Evolutionary conservation across 1,140 invertebrate genomes (phyloP), one percentile per base, ranked within the genome.

Genomic region (Neodiprion fabricii): DNA sequence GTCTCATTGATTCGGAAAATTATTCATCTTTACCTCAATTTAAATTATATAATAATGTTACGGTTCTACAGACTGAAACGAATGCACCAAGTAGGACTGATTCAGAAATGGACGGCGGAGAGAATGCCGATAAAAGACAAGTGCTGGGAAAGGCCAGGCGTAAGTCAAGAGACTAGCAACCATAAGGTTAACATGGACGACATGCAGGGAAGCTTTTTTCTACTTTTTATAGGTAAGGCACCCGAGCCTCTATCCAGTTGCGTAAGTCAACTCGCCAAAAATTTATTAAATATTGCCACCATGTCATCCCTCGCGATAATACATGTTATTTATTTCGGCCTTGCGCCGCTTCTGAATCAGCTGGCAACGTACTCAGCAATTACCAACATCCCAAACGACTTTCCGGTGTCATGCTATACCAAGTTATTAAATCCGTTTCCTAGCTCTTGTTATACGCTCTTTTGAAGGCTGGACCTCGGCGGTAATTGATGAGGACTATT

Each of bases 141-240:
- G 73, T 97, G 96, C 82, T 95, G 91, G 88, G 92, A 91, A 79
- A 89, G 89, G 1, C 82, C 87, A 8, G 87, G 90, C 66, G 85
- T 88, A 68, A 87, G 88, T 72, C 89, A 91, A 8, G 93, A 93
- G 85, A 94, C 93, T 9, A 92, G 92, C 48, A 96, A 95, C 83
- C 94, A 96, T 79, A 96, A 94, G 70, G 95, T 97, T 5, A 95
- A 96, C 81, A 90, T 96, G 76, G 90, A 93, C 72, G 96, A 97
- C 80, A 97, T 97, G 95, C 95, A 97, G 85, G 96, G 96, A 48
- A 96, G 94, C 67, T 96, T 96, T 88, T 95, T 95, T 76, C 91
- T 96, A 0, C 85, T 96, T 4, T 91, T 94, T 75, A 85, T 96
- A 48, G 95, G 95, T 95, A 91, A 84, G 75, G 73, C 72, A 65